Evolutionary conservation across 2,888 invertebrate genomes (phyloP).

Genomic region (Morpho achilles): DNA sequence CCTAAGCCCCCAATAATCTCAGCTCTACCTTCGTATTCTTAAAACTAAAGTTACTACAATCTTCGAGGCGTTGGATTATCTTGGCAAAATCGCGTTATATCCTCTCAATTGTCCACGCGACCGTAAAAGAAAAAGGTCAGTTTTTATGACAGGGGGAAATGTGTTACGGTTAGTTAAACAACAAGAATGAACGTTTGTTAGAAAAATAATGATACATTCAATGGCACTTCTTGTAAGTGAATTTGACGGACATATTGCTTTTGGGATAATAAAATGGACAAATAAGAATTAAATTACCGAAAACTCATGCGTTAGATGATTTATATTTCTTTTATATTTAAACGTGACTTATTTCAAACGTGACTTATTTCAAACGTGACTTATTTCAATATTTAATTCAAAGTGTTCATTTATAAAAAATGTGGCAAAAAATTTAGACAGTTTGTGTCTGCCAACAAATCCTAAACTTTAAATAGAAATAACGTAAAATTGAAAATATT

Average conservation of each 20-base stretch:
- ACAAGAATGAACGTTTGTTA: constrained; percentile 57
- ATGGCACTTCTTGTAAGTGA: constrained; percentile 40
- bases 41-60: constrained; percentile 59
- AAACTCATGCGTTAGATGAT: neutral
- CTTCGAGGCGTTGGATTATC: constrained; percentile 60
- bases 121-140: constrained; percentile 58
- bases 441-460: no score
- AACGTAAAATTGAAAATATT: no score
- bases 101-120: constrained; percentile 48
- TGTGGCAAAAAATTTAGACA: no score
- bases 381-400: no score
- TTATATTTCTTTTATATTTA: no score
- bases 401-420: no score
- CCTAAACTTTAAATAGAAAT: no score
- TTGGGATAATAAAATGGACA: constrained; percentile 16
- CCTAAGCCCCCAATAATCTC: constrained; percentile 44
- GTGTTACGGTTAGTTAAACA: constrained; percentile 63
- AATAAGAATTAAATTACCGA: constrained; percentile 21
- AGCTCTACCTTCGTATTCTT: constrained; percentile 45
- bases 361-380: no score
- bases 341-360: no score
- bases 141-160: constrained; percentile 54
- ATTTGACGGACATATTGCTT: constrained; percentile 29
- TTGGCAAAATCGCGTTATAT: constrained; percentile 66
- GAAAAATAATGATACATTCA: constrained; percentile 51